These are phyloP conservation scores for Calliphora vicina DNA, from an alignment of 1,140 invertebrate genomes.

Conservation along the genomic window DNA sequence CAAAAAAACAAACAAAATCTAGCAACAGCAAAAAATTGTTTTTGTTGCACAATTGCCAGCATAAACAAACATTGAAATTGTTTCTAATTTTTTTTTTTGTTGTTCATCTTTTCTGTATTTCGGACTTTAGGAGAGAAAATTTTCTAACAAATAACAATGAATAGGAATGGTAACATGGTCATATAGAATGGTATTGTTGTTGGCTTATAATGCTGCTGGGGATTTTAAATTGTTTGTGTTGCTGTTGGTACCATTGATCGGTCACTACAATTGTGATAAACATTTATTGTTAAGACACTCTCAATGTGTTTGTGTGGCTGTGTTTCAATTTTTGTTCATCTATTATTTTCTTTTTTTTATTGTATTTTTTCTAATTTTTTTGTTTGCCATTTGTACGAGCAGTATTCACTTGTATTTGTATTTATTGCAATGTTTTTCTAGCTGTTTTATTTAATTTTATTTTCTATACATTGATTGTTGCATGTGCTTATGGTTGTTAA, in stretches of 20 bases:
- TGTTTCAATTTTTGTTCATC: not conserved
- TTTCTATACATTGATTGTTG: not conserved
- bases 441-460: not conserved
- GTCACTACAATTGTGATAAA: slow-evolving; percentile 13
- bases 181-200: not conserved
- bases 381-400: not conserved
- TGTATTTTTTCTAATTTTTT: not conserved
- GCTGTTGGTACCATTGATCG: slow-evolving; percentile 2
- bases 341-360: not conserved
- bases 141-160: slow-evolving; percentile 17
- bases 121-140: not conserved
- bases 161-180: slow-evolving; percentile 9
- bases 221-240: not conserved
- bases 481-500: not conserved
- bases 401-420: not conserved
- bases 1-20: not conserved
- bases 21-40: not conserved
- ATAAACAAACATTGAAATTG: not conserved
- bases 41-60: not conserved
- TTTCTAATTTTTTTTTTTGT: not conserved
- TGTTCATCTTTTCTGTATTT: not conserved
- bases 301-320: not conserved
- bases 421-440: not conserved
- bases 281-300: slow-evolving; percentile 9
- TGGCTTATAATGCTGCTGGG: not conserved